Base-by-base conservation (phyloP, 2,113 vertebrate genomes). In the Brachyhypopomus gauderio region DNA sequence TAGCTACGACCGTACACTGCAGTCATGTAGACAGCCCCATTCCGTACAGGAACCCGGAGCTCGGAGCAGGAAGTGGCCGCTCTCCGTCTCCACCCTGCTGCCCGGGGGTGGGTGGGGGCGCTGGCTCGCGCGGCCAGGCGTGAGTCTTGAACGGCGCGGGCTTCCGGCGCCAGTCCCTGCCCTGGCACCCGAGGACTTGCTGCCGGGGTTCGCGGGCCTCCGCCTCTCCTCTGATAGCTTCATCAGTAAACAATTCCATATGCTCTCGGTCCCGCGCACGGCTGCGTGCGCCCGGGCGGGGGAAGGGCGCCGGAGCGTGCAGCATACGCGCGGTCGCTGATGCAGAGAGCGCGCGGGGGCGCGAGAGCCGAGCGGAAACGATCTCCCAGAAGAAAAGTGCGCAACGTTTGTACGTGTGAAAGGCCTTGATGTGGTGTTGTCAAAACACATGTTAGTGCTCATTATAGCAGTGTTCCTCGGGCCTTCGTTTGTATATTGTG, bases 361-460 rank as follows among this genome's bases (percentile, higher is more conserved):
- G 19, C 45, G n/a, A 56, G 73, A 22, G 2, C 16, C 60, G 55
- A 52, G 66, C 64, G 58, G 34, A 56, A 78, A 84, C 72, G 60
- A 76, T 75, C 79, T 84, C 52, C 1, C 64, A 75, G 34, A 22
- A 6, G 78, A 74, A 76, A 3, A 58, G 81, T 58, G 75, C 72
- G 4, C 34, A 82, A 84, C 56, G 79, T 84, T 83, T 84, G 82
- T 72, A 78, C 55, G 27, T 76, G 82, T 62, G 45, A 85, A 79
- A 83, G 81, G 84, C 70, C 78, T 80, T 83, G 85, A 78, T 87
- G 81, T 55, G 62, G 70, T 60, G 30, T 86, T 85, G 76, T 80
- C 84, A 86, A 82, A 82, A 82, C 80, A 86, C 81, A 78, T 85
- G 83, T 86, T 88, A 84, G 78, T 60, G 72, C 87, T 86, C 83